phyloP scores from a whole-genome alignment of 64 coral and sea anemone genomes.

The Anthopleura sola region DNA sequence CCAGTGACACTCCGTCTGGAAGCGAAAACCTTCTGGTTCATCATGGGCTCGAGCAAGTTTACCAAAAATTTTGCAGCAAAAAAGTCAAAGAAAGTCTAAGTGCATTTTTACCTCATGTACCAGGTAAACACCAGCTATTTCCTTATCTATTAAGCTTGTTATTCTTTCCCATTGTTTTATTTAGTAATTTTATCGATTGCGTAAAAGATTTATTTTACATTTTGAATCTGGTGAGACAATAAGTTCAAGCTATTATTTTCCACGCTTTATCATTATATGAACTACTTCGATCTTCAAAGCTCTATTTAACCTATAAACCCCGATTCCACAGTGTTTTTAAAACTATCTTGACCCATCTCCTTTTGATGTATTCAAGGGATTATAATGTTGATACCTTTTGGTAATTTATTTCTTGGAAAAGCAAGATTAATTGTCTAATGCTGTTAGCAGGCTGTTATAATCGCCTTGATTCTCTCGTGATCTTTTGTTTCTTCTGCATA shows the following conservation, averaged over 20 bases:
- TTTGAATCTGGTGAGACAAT: not conserved
- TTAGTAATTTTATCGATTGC: not conserved
- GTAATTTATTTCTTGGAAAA: not conserved
- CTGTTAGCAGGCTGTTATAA: not conserved
- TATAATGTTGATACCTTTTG: not conserved
- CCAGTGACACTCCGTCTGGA: conserved; percentile 40
- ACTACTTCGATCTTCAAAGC: not conserved
- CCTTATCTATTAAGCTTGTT: not conserved
- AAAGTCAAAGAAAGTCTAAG: conserved; percentile 96
- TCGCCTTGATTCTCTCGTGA: not conserved
- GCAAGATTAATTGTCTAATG: not conserved
- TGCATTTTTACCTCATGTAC: conserved; percentile 89
- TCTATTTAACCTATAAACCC: not conserved
- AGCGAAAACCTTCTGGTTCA: conserved; percentile 85
- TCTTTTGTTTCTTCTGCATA: not conserved
- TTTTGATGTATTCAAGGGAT: not conserved
- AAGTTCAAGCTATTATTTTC: too few relatives aligned
- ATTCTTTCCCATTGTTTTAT: not conserved
- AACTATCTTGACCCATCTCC: not conserved
- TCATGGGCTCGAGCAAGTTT: conserved; percentile 89
- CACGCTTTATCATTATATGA: too few relatives aligned
- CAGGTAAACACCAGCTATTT: conserved; percentile 57
- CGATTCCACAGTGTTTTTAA: too few relatives aligned
- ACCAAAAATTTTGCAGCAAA: conserved; percentile 93
- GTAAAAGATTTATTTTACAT: not conserved